Conservation (phyloP, 2,888 invertebrate genomes). For the Cyclophora punctaria region DNA sequence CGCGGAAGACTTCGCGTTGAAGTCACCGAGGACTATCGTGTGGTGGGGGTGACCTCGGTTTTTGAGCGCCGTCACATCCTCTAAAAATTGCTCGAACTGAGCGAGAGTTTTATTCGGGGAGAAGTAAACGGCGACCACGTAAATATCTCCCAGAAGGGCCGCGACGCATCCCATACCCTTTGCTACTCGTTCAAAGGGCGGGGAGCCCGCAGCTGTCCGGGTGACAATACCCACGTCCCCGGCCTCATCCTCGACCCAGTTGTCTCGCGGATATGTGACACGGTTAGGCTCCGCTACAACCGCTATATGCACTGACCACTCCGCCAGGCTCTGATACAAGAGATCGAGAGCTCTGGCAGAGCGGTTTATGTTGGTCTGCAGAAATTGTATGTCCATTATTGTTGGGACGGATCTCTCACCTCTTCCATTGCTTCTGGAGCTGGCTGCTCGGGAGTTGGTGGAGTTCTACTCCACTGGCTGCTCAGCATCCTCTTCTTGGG, state of each 20-base stretch:
- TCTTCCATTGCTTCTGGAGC: too few species aligned
- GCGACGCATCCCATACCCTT: conserved; percentile 12
- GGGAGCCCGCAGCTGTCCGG: conserved; percentile 1
- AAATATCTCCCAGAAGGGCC: not conserved
- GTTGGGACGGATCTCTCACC: not conserved
- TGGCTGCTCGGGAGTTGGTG: too few species aligned
- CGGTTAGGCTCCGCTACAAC: not conserved
- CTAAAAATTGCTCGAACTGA: not conserved
- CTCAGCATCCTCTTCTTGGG: too few species aligned
- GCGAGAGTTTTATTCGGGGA: not conserved
- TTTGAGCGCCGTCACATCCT: not conserved
- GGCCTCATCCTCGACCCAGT: not conserved
- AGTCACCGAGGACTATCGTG: conserved; percentile 1
- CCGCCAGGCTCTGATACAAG: conserved; percentile 4
- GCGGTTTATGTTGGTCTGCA: not conserved
- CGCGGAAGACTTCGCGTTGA: conserved; percentile 14
- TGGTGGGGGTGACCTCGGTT: conserved; percentile 1
- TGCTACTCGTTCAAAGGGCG: not conserved
- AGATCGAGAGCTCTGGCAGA: conserved; percentile 4
- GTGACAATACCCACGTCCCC: not conserved
- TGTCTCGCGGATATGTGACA: not conserved
- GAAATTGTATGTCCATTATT: not conserved
- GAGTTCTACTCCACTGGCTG: too few species aligned
- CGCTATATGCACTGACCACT: conserved; percentile 7
- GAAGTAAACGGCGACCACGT: too few species aligned